A percentile compares a stretch with the other conserved stretches of the same genome.
These are phyloP conservation scores for Paramormyrops hopkinsi DNA, from an alignment of 2,797 vertebrate genomes.

Conservation along the genomic window DNA sequence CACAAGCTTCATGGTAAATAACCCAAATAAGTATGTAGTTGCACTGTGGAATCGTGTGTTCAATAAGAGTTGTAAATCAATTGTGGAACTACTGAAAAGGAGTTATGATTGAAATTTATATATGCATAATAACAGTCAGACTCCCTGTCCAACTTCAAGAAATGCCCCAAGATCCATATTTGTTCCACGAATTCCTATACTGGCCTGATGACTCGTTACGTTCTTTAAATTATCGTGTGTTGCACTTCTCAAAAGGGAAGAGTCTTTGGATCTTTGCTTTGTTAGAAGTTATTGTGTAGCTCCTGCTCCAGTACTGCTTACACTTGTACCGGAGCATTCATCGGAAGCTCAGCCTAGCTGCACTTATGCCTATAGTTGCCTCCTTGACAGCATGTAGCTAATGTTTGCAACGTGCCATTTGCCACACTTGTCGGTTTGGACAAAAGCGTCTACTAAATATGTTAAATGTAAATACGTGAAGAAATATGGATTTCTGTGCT, in stretches of 20 bases:
- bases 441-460: not conserved
- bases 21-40: not conserved
- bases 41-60: not conserved
- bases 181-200: not conserved
- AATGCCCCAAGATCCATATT: not conserved
- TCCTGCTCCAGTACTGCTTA: not conserved
- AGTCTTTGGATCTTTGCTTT: not conserved
- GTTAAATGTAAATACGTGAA: not conserved
- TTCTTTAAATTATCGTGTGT: not conserved
- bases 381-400: not conserved
- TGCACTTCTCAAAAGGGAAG: not conserved
- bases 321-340: not conserved
- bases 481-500: not conserved
- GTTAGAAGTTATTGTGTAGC: not conserved
- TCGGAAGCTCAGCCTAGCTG: not conserved
- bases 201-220: not conserved
- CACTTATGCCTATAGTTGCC: not conserved
- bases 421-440: not conserved
- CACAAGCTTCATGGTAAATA: not conserved
- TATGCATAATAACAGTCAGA: not conserved
- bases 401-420: not conserved
- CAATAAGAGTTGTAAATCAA: not conserved
- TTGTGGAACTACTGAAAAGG: not conserved
- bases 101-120: not conserved
- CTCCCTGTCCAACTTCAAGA: not conserved